phyloP scores from a whole-genome alignment of 2,888 invertebrate species.

The Agrochola lychnidis region DNA sequence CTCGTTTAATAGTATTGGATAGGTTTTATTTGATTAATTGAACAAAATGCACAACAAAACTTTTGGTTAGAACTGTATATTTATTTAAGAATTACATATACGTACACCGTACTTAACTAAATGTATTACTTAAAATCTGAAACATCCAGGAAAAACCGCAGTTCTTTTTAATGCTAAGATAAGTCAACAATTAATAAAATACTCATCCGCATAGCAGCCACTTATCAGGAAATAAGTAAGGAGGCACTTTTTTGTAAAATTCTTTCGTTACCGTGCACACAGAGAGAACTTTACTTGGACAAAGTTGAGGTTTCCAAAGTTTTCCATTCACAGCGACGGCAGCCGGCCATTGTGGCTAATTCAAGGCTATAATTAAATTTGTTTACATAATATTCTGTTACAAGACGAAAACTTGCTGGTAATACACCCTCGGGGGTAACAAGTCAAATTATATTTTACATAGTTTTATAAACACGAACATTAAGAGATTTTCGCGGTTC shows the following conservation, averaged over 20 bases:
- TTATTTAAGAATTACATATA: neutral
- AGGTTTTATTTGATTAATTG: constrained; percentile 20
- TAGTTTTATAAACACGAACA: constrained; percentile 59
- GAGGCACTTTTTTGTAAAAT: constrained; percentile 77
- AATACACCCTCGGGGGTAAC: constrained; percentile 68
- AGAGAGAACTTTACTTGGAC: constrained; percentile 77
- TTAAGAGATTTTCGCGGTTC: constrained; percentile 48
- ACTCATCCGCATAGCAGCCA: constrained; percentile 49
- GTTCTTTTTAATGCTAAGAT: constrained; percentile 25
- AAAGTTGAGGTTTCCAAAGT: constrained; percentile 85
- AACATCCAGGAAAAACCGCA: neutral
- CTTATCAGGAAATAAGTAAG: constrained; percentile 76
- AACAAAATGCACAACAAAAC: neutral
- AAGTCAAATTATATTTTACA: constrained; percentile 64
- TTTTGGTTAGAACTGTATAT: neutral
- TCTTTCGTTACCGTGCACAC: constrained; percentile 78
- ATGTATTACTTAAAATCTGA: neutral
- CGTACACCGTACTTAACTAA: neutral
- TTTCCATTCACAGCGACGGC: constrained; percentile 82
- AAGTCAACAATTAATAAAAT: constrained; percentile 40
- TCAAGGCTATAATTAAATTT: constrained; percentile 88
- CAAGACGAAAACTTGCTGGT: constrained; percentile 78
- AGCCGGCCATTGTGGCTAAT: constrained; percentile 87
- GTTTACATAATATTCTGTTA: constrained; percentile 86
- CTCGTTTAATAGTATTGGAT: neutral